Percentiles rank a stretch among this genome's conserved stretches.
Evolutionary conservation across 2,113 vertebrate genomes (phyloP).

Genomic region (Lamprologus callipterus): DNA sequence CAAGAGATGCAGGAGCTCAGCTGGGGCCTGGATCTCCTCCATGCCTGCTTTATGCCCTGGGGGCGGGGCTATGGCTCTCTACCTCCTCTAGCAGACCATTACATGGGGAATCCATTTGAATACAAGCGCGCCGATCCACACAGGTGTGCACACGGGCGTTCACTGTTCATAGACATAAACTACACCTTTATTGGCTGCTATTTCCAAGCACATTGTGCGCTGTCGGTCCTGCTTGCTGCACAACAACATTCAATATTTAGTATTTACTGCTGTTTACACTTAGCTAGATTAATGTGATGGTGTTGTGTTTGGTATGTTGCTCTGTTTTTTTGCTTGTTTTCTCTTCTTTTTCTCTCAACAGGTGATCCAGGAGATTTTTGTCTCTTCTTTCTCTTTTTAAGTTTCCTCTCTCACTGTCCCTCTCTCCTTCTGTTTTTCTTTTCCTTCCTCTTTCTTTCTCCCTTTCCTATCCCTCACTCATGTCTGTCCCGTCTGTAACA

Average conservation of each 20-base stretch:
- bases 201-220: rapidly evolving
- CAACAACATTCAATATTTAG: rapidly evolving
- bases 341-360: rapidly evolving
- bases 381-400: not conserved
- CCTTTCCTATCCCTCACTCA: rapidly evolving
- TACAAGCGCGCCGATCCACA: rapidly evolving
- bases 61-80: too few relatives aligned
- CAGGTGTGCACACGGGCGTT: too few relatives aligned
- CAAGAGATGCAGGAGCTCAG: too few relatives aligned
- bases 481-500: not conserved
- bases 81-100: rapidly evolving
- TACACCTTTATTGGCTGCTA: rapidly evolving
- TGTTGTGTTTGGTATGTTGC: not conserved
- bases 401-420: rapidly evolving
- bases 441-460: rapidly evolving
- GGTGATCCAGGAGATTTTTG: rapidly evolving
- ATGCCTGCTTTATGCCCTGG: too few relatives aligned
- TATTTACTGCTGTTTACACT: not conserved
- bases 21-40: too few relatives aligned
- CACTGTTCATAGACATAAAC: rapidly evolving
- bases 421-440: rapidly evolving
- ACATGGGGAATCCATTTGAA: rapidly evolving
- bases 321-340: not conserved
- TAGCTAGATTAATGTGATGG: rapidly evolving
- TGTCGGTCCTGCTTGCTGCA: rapidly evolving